phyloP scores from a whole-genome alignment of 1,140 invertebrate species.

The Drosophila ironensis region DNA sequence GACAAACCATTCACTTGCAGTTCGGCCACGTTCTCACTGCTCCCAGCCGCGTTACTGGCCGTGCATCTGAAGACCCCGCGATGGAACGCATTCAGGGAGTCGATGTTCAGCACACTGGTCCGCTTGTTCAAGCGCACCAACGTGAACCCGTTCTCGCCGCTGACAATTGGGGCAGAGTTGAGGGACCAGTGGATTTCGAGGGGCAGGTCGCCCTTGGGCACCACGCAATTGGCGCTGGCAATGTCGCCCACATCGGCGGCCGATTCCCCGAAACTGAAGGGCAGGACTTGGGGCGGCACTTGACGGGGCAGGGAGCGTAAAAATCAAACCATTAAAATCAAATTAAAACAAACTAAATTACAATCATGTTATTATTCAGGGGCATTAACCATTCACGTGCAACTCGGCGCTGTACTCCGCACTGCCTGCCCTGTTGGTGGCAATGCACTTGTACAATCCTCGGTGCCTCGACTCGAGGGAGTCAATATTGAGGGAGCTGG shows the following conservation, averaged over 20 bases:
- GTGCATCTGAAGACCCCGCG: slow-evolving; percentile 84
- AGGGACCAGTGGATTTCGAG: slow-evolving; percentile 83
- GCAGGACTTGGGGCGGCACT: slow-evolving; percentile 83
- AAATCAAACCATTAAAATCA: slow-evolving; percentile 27
- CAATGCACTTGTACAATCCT: slow-evolving; percentile 91
- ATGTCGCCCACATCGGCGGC: slow-evolving; percentile 84
- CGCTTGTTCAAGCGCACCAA: slow-evolving; percentile 60
- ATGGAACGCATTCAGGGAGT: slow-evolving; percentile 82
- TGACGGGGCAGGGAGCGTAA: slow-evolving; percentile 7
- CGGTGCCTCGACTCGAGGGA: slow-evolving; percentile 85
- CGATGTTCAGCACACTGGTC: slow-evolving; percentile 75
- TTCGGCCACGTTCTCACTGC: slow-evolving; percentile 82
- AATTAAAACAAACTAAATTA: slow-evolving; percentile 28
- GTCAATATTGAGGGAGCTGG: slow-evolving; percentile 83
- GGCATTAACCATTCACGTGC: slow-evolving; percentile 74
- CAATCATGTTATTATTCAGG: slow-evolving; percentile 17
- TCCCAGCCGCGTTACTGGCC: slow-evolving; percentile 84
- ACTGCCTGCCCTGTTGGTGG: slow-evolving; percentile 88
- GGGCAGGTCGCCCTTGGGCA: slow-evolving; percentile 84
- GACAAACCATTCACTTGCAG: slow-evolving; percentile 85
- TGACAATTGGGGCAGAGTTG: slow-evolving; percentile 73
- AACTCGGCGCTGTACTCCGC: slow-evolving; percentile 87
- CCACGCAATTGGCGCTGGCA: slow-evolving; percentile 83
- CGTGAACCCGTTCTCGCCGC: slow-evolving; percentile 70
- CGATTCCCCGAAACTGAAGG: slow-evolving; percentile 83